A percentile compares a stretch with the other conserved stretches of the same genome.
Evolutionary conservation across 2,888 invertebrate genomes (phyloP).

Genomic region (Drosophila hawaiiensis): DNA sequence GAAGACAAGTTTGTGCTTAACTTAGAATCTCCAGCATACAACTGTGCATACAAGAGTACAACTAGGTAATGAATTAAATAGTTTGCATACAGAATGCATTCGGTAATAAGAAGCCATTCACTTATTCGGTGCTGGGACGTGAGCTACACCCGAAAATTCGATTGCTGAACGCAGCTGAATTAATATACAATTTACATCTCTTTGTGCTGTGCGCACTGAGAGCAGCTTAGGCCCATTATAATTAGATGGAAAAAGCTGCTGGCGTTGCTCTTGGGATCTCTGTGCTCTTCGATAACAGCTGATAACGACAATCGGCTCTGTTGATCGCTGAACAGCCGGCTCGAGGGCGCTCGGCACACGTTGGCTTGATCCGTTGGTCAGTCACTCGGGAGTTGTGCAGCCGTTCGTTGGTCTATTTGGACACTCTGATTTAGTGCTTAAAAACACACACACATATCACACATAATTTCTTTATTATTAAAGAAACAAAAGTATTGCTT

Average conservation of each 20-base stretch:
- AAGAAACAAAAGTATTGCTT: not conserved
- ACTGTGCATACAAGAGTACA: not conserved
- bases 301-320: constrained; percentile 44
- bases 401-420: constrained; percentile 46
- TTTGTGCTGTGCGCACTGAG: not conserved
- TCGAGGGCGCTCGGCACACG: constrained; percentile 18
- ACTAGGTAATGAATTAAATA: not conserved
- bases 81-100: not conserved
- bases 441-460: not conserved
- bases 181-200: not conserved
- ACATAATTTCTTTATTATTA: not conserved
- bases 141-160: not conserved
- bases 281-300: constrained; percentile 38
- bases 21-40: not conserved
- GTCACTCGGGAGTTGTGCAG: constrained; percentile 71
- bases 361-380: constrained; percentile 57
- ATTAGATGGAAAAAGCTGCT: constrained; percentile 2
- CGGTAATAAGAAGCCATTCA: not conserved
- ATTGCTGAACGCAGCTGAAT: constrained; percentile 7
- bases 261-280: not conserved
- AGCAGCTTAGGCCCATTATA: not conserved
- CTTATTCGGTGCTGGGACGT: not conserved
- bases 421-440: constrained; percentile 17
- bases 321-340: constrained; percentile 38
- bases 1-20: not conserved